Conservation (phyloP, 2,113 vertebrate species). For the Stigmatopora nigra region DNA sequence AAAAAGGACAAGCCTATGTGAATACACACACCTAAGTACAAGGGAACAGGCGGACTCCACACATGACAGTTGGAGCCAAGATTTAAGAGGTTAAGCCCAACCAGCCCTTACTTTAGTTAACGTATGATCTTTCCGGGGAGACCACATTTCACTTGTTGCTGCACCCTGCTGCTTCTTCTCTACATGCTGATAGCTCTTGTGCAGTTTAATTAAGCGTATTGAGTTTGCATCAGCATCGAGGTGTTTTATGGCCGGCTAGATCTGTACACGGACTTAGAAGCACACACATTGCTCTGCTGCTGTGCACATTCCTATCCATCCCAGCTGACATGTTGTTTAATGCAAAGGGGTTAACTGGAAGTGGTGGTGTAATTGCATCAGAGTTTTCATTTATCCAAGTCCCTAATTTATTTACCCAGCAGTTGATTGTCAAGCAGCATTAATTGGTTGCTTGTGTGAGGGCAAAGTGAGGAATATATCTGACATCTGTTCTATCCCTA, state of each 20-base stretch:
- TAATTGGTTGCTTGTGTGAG: conserved; percentile 47
- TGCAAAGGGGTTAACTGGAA: conserved; percentile 71
- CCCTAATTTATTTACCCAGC: conserved; percentile 65
- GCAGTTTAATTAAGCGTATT: conserved; percentile 70
- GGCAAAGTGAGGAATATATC: conserved; percentile 34
- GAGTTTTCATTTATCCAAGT: conserved; percentile 63
- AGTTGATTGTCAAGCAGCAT: conserved; percentile 55
- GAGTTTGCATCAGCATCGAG: conserved; percentile 61
- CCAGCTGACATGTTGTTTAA: conserved; percentile 69
- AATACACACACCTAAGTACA: background rate
- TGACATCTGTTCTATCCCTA: conserved; percentile 20
- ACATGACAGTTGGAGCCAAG: background rate
- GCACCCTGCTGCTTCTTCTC: conserved; percentile 34
- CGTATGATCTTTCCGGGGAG: conserved; percentile 27
- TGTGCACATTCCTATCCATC: conserved; percentile 50
- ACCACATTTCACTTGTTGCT: conserved; percentile 26
- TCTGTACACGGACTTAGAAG: conserved; percentile 22
- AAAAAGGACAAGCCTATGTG: background rate
- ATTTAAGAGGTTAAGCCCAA: background rate
- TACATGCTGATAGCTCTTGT: conserved; percentile 52
- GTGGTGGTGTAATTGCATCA: conserved; percentile 73
- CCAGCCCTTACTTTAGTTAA: background rate
- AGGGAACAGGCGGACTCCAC: background rate
- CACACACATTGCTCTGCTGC: conserved; percentile 16
- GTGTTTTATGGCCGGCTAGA: conserved; percentile 60